Evolutionary conservation across 2,888 invertebrate genomes (phyloP).

Genomic region (Lithosia quadra): DNA sequence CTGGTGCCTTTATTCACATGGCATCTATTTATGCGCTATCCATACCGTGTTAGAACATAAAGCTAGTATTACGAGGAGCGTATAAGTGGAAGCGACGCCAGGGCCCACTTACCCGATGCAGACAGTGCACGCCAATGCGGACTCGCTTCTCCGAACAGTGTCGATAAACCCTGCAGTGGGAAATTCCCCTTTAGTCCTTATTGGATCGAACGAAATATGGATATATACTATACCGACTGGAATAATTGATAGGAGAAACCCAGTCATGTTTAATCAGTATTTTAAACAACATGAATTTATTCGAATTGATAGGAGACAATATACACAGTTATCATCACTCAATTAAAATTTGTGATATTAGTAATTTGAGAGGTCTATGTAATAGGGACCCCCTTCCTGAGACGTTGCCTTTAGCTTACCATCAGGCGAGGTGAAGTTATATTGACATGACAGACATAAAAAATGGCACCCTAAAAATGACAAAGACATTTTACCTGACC

Average conservation of each 20-base stretch:
- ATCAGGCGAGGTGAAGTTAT: too few relatives aligned
- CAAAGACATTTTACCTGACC: too few relatives aligned
- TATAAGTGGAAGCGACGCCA: conserved; percentile 58
- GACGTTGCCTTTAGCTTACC: too few relatives aligned
- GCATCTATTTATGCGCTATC: neutral
- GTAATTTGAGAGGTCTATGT: too few relatives aligned
- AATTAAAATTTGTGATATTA: too few relatives aligned
- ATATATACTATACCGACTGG: neutral
- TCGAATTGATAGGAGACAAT: neutral
- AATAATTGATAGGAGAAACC: neutral
- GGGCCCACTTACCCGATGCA: conserved; percentile 62
- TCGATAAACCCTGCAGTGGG: conserved; percentile 61
- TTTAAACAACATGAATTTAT: neutral
- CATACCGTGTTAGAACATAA: neutral
- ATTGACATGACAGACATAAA: too few relatives aligned
- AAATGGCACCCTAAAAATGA: too few relatives aligned
- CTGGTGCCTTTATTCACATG: neutral
- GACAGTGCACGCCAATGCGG: conserved; percentile 69
- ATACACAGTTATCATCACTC: too few relatives aligned
- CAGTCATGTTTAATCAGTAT: neutral
- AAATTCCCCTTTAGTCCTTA: conserved; percentile 23
- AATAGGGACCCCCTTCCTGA: too few relatives aligned
- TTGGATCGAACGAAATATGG: conserved; percentile 7
- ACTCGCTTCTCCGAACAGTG: conserved; percentile 67
- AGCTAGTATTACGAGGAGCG: neutral